Evolutionary conservation across 2,888 invertebrate species (phyloP).

Genomic region (Plemyria rubiginata): DNA sequence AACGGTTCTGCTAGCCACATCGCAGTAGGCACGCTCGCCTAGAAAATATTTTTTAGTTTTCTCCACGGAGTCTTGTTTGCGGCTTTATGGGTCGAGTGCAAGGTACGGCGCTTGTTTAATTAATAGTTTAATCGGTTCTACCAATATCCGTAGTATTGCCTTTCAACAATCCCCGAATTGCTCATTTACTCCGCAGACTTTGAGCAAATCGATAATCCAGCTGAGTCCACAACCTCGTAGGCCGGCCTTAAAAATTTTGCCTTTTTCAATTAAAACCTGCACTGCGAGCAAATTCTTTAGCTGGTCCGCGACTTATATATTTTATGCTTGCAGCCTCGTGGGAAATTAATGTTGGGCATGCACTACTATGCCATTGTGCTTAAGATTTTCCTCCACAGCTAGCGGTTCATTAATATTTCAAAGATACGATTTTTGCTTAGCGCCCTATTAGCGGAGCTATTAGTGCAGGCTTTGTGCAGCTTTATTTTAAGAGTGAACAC

Average conservation of each 20-base stretch:
- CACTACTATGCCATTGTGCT: conserved; percentile 57
- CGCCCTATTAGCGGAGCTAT: conserved; percentile 16
- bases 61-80: conserved; percentile 12
- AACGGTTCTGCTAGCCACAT: conserved; percentile 35
- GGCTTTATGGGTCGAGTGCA: conserved; percentile 21
- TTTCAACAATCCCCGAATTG: conserved; percentile 23
- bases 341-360: conserved; percentile 68
- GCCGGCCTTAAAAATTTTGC: conserved; percentile 46
- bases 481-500: conserved; percentile 23
- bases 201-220: conserved; percentile 42
- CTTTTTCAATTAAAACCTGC: conserved; percentile 66
- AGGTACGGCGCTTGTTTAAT: conserved; percentile 26
- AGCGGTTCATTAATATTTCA: conserved; percentile 53
- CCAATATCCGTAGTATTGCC: conserved; percentile 31
- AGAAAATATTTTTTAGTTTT: conserved; percentile 7
- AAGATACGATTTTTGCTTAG: conserved; percentile 44
- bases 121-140: conserved; percentile 35
- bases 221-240: conserved; percentile 35
- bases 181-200: conserved; percentile 40
- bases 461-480: conserved; percentile 18
- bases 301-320: conserved; percentile 66
- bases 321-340: conserved; percentile 64
- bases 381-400: conserved; percentile 55
- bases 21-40: conserved; percentile 4
- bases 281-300: conserved; percentile 58